These are phyloP conservation scores for Lagopus leucura DNA, from an alignment of 2,113 vertebrate species.

Conservation along the genomic window DNA sequence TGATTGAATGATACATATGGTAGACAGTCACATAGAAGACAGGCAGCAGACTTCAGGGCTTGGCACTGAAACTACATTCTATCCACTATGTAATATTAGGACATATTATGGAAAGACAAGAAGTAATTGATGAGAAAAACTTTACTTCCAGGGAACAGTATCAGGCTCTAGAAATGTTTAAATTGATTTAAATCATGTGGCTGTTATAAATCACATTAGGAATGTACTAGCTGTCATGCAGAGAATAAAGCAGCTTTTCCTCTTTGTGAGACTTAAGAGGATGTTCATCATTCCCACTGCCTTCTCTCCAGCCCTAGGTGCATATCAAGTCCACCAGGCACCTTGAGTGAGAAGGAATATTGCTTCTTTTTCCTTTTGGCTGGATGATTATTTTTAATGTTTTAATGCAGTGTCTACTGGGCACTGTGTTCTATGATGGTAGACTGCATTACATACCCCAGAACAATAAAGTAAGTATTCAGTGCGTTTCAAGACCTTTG, in stretches of 20 bases:
- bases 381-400: neutral
- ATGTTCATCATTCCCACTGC: neutral
- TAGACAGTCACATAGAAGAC: neutral
- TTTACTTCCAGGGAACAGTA: neutral
- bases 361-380: neutral
- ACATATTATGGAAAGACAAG: neutral
- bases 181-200: neutral
- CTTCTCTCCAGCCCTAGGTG: neutral
- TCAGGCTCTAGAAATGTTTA: neutral
- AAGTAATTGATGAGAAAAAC: neutral
- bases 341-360: neutral
- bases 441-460: neutral
- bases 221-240: rapidly evolving
- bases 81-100: neutral
- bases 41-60: neutral
- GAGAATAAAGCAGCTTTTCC: neutral
- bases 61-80: neutral
- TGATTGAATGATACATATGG: neutral
- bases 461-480: neutral
- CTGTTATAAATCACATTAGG: neutral
- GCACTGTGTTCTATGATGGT: neutral
- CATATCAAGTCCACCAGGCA: neutral
- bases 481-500: too few relatives aligned
- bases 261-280: neutral
- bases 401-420: neutral